Percentiles rank a stretch among this genome's conserved stretches.
Conservation (phyloP, 1,140 invertebrate species). For the Gryon sp. region DNA sequence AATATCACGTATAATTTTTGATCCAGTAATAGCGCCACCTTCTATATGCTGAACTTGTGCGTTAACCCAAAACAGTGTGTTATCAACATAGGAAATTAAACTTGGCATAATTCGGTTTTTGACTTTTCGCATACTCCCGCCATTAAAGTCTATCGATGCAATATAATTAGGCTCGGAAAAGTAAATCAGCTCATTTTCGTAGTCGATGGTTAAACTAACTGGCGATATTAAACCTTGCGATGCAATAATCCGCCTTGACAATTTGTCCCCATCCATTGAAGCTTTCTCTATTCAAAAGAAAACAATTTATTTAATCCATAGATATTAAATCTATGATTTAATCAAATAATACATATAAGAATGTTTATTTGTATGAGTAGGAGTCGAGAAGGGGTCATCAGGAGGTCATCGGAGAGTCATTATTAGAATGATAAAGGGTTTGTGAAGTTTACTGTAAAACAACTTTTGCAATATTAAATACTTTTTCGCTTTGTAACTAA, state of each 20-base stretch:
- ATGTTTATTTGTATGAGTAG: too few species aligned
- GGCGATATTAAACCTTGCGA: conserved; percentile 92
- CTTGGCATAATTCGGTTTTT: conserved; percentile 88
- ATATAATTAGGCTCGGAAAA: conserved; percentile 92
- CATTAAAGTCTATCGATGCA: conserved; percentile 90
- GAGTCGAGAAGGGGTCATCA: too few species aligned
- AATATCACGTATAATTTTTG: conserved; percentile 57
- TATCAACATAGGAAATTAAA: conserved; percentile 82
- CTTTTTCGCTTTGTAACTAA: too few species aligned
- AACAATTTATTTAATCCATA: too few species aligned
- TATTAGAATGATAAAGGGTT: too few species aligned
- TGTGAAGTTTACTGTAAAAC: too few species aligned
- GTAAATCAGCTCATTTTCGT: conserved; percentile 87
- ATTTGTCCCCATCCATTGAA: conserved; percentile 91
- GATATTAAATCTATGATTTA: too few species aligned
- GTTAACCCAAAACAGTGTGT: conserved; percentile 93
- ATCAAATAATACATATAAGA: too few species aligned
- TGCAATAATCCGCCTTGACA: conserved; percentile 84
- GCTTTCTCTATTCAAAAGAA: conserved; percentile 82
- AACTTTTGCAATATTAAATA: too few species aligned
- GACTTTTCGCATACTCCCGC: conserved; percentile 85
- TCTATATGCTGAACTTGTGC: conserved; percentile 62
- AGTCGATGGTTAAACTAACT: conserved; percentile 92
- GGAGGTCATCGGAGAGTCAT: too few species aligned
- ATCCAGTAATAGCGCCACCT: not conserved